phyloP scores from a whole-genome alignment of 2,113 vertebrate species.

The Trachemys scripta region DNA sequence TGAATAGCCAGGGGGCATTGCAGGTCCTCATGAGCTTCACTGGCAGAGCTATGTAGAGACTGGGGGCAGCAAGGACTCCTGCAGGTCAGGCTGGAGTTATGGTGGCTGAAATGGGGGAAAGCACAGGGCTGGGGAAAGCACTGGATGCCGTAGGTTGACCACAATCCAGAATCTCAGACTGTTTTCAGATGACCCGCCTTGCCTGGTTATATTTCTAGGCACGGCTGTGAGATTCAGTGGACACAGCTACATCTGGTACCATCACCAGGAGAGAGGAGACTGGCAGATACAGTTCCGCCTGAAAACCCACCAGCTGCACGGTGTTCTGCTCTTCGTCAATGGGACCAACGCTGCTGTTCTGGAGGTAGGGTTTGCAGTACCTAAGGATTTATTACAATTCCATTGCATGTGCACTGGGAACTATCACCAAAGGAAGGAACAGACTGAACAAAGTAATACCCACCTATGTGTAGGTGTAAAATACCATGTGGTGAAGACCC shows the following conservation, averaged over 20 bases:
- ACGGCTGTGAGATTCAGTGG: slow-evolving; percentile 88
- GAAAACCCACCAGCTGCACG: slow-evolving; percentile 84
- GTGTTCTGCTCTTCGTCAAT: slow-evolving; percentile 81
- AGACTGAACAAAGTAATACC: background rate
- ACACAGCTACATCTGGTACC: slow-evolving; percentile 86
- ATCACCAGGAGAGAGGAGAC: slow-evolving; percentile 67
- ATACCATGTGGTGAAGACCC: background rate
- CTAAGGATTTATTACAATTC: accelerated
- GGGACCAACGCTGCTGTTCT: slow-evolving; percentile 80
- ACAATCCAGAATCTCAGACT: background rate
- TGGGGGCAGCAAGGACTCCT: accelerated
- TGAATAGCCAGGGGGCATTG: background rate
- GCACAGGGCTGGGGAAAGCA: background rate
- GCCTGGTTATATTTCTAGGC: slow-evolving; percentile 77
- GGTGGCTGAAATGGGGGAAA: background rate
- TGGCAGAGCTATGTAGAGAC: too few species aligned
- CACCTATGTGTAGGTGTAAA: background rate
- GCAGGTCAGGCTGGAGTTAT: background rate
- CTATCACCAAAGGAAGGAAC: background rate
- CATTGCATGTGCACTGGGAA: background rate
- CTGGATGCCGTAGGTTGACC: background rate
- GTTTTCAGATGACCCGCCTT: background rate
- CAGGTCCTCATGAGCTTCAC: background rate
- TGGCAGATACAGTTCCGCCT: slow-evolving; percentile 87
- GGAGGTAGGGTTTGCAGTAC: slow-evolving; percentile 81